Evolutionary conservation across 2,797 vertebrate species (phyloP).

Genomic region (Agapornis canus): DNA sequence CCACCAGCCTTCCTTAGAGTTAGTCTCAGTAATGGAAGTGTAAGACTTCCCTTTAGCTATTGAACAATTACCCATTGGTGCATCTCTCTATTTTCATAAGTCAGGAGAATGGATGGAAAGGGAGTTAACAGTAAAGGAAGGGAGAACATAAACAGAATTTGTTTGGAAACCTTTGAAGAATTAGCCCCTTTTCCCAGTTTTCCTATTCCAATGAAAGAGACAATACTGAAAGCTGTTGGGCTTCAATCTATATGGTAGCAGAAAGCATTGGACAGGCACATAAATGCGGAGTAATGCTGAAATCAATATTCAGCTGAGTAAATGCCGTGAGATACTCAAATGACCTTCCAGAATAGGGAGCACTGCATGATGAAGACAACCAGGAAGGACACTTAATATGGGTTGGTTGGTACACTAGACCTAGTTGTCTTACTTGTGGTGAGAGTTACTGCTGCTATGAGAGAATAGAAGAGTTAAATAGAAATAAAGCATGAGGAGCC

Average conservation of each 20-base stretch:
- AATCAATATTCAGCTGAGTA: not conserved
- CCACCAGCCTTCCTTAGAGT: not conserved
- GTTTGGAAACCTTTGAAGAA: not conserved
- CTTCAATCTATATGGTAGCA: not conserved
- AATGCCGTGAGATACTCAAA: not conserved
- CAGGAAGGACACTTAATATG: not conserved
- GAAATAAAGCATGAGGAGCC: not conserved
- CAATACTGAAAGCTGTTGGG: not conserved
- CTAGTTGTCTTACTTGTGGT: not conserved
- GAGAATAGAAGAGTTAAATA: not conserved
- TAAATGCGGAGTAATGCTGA: not conserved
- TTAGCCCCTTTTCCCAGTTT: not conserved
- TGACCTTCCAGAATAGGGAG: not conserved
- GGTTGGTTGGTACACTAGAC: not conserved
- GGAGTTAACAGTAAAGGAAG: not conserved
- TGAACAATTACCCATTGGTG: not conserved
- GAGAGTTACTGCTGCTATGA: not conserved
- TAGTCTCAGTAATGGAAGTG: not conserved
- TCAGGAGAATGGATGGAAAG: not conserved
- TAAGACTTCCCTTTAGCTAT: not conserved
- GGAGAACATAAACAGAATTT: not conserved
- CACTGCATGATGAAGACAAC: not conserved
- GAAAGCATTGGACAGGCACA: not conserved
- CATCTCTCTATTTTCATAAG: not conserved
- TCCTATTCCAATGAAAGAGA: not conserved